A percentile compares a stretch with the other conserved stretches of the same genome.
Evolutionary conservation across 2,113 vertebrate species (phyloP).

Genomic region (Asarcornis scutulata): DNA sequence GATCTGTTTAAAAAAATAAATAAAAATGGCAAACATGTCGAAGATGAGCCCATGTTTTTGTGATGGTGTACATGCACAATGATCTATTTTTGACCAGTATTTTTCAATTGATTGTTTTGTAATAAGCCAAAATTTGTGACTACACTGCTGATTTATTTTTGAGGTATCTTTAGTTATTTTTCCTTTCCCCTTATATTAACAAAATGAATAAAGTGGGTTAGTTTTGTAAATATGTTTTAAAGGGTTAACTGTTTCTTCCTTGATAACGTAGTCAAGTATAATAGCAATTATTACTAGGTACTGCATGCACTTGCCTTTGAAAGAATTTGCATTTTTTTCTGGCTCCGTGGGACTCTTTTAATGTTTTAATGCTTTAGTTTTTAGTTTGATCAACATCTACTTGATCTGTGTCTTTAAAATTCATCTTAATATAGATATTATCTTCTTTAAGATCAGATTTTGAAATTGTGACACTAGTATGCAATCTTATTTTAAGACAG

Average conservation of each 20-base stretch:
- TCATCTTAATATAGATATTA: not conserved
- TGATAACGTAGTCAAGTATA: not conserved
- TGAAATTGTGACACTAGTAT: not conserved
- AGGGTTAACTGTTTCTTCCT: not conserved
- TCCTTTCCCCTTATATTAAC: not conserved
- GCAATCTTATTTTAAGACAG: not conserved
- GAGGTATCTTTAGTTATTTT: not conserved
- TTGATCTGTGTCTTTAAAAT: not conserved
- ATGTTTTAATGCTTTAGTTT: not conserved
- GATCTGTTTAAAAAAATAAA: not conserved
- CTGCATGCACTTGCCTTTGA: not conserved
- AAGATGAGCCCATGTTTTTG: not conserved
- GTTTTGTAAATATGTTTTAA: not conserved
- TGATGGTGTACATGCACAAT: not conserved
- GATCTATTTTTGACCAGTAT: not conserved
- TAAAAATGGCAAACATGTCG: accelerated
- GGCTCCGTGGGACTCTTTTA: not conserved
- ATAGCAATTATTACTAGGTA: not conserved
- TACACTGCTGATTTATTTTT: not conserved
- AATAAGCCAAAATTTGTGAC: not conserved
- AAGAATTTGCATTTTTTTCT: not conserved
- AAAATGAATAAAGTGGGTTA: not conserved
- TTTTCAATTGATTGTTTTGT: not conserved
- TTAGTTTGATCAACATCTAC: not conserved
- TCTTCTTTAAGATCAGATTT: not conserved